Base-by-base conservation (phyloP, 92 coral and sea anemone species). In the Nematostella vectensis region DNA sequence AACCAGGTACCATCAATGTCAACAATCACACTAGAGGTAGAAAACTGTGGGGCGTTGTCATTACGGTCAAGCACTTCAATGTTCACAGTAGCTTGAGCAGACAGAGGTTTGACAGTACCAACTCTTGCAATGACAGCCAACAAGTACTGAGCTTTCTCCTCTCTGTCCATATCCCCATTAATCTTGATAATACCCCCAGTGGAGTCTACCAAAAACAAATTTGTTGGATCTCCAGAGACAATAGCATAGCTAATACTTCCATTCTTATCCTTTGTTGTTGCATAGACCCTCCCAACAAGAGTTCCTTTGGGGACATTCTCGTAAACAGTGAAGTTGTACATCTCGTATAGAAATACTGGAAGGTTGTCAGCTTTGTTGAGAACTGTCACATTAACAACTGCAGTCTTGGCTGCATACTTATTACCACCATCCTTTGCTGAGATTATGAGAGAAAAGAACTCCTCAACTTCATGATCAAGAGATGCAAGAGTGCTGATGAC, bases 131-230 rank as follows among this genome's bases (percentile, higher is more conserved):
- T 44, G 50, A 93, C 65, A 39, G 49, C 62, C 25, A 93, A 37
- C 23, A 62, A 52, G 72, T 74, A 93, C 10, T 25, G 42, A 47
- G 75, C 61, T 48, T 68, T 76, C 23, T 56, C 25, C 59, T 93
- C 99, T 48, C 96, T 72, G 72, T 93, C 99, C 17, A 93, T 49
- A 1, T 36, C 66, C 12, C 86, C 88, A 67, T 79, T 59, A 4
- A 73, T 80, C 53, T 78, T 83, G 18, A 88, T 83, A 59, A 93
- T 87, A 25, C 95, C 99, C n/a, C 99, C 99, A 29, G 68, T 56
- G 23, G 68, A 25, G 43, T 93, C 81, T 12, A 93, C 87, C 29
- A 61, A 11, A 48, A 93, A 93, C 16, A 67, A 52, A 44, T 75
- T 75, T 1, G 38, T 29, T 4, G 93, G 94, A 53, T 93, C 99